Percentiles rank a stretch among this genome's conserved stretches.
Conservation (phyloP, 2,888 invertebrate genomes). For the Allophyes oxyacanthae region DNA sequence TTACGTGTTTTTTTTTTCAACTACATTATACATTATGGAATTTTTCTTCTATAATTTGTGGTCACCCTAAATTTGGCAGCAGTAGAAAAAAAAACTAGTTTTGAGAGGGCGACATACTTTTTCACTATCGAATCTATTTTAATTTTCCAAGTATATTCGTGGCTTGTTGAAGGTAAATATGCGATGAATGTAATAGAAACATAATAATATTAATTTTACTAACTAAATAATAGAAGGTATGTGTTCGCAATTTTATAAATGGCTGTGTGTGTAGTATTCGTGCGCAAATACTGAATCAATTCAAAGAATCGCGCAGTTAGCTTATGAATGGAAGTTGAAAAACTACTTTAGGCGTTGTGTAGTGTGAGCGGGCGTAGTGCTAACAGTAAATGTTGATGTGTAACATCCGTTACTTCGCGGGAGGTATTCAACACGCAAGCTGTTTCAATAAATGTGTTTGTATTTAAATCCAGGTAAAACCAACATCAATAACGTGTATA, state of each 20-base stretch:
- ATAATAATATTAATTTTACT: neutral
- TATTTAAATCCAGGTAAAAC: slow-evolving; percentile 58
- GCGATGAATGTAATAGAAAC: slow-evolving; percentile 4
- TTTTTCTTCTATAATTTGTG: slow-evolving; percentile 15
- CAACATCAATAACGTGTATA: slow-evolving; percentile 31
- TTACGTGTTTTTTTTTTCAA: neutral
- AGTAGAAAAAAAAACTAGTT: slow-evolving; percentile 53
- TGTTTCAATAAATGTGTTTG: slow-evolving; percentile 43
- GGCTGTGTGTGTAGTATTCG: slow-evolving; percentile 33
- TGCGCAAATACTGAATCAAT: slow-evolving; percentile 56
- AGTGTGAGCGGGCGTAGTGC: slow-evolving; percentile 61
- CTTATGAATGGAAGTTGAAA: slow-evolving; percentile 73
- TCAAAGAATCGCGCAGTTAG: slow-evolving; percentile 60
- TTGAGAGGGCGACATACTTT: slow-evolving; percentile 58
- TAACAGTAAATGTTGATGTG: slow-evolving; percentile 77
- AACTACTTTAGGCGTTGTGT: slow-evolving; percentile 68
- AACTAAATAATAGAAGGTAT: neutral
- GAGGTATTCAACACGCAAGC: slow-evolving; percentile 59
- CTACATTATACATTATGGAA: slow-evolving; percentile 5
- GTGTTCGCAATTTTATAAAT: slow-evolving; percentile 19
- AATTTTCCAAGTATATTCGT: slow-evolving; percentile 43
- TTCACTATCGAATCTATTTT: slow-evolving; percentile 36
- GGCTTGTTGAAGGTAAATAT: slow-evolving; percentile 52
- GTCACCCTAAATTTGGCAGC: slow-evolving; percentile 58
- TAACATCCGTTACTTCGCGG: slow-evolving; percentile 78